Base-by-base conservation (phyloP, 2,797 vertebrate species). In the Tapirus indicus region DNA sequence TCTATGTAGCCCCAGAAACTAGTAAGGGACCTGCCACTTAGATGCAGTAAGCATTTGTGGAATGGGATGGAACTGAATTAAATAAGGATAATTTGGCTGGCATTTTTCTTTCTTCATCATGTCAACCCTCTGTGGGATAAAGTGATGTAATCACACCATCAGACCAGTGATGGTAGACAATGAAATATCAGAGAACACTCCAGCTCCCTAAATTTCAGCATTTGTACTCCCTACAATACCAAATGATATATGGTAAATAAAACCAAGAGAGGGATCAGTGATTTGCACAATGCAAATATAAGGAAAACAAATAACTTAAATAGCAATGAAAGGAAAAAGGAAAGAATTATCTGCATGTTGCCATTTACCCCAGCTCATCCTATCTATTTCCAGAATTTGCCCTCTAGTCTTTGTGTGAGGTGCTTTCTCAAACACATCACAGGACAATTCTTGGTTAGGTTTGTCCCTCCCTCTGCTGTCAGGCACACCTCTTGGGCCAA, bases 21-120 rank as follows among this genome's bases (percentile, higher is more conserved):
- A 54, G 1, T 10, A 58, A 68, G 21, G 54, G 18, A 25, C 20
- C 5, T n/a, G n/a, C 20, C 1, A 10, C n/a, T 68, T 75, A 77
- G 66, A 72, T 3, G 60, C 56, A 25, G 9, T 35, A 66, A 72
- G 23, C 7, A 25, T 49, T 84, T 25, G 32, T 52, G 60, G 20
- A 56, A 29, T 32, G 13, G 4, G 35, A 54, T 35, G 47, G 16
- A 85, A 74, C 16, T 74, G n/a, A 92, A 94, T 66, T 77, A 75
- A 89, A 20, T 54, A 13, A 92, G 17, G 23, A n/a, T 25, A 49
- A 64, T 1, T 23, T 38, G 7, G 41, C 18, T 32, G 25, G 16
- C 32, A 62, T n/a, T 94, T 89, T 91, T 62, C 68, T 69, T 93
- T 94, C 16, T 80, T 92, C 41, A 72, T 49, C 77, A 27, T 84